These are phyloP conservation scores for Halocaridina rubra DNA, from an alignment of 2,888 invertebrate genomes.

Conservation along the genomic window DNA sequence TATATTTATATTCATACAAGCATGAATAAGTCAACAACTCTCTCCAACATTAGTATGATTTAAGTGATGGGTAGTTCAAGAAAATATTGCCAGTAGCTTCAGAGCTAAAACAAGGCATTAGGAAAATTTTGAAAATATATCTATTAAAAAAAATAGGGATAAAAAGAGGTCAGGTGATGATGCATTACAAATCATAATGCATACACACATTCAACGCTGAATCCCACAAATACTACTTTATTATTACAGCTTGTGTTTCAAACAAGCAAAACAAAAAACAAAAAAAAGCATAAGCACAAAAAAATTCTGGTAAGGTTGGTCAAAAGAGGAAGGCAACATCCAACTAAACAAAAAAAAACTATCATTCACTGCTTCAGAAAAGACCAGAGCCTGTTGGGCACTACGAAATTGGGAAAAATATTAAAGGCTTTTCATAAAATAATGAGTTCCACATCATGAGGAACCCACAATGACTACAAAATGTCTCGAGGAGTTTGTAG, in stretches of 20 bases:
- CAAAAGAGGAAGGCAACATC: slow-evolving; percentile 31
- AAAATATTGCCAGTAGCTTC: too few relatives aligned
- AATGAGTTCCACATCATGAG: slow-evolving; percentile 26
- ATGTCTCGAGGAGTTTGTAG: slow-evolving; percentile 27
- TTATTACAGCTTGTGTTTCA: slow-evolving; percentile 28
- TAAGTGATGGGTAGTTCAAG: too few relatives aligned
- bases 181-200: slow-evolving; percentile 6
- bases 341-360: slow-evolving; percentile 36
- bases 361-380: slow-evolving; percentile 57
- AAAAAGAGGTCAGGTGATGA: slow-evolving; percentile 48
- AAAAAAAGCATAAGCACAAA: slow-evolving; percentile 40
- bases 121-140: not conserved
- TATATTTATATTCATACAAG: too few relatives aligned
- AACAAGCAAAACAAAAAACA: slow-evolving; percentile 51
- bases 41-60: too few relatives aligned
- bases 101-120: too few relatives aligned
- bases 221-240: slow-evolving; percentile 21
- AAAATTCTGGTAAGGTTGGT: not conserved
- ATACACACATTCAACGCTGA: slow-evolving; percentile 31
- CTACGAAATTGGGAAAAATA: slow-evolving; percentile 12
- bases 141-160: not conserved
- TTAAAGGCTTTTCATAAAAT: slow-evolving; percentile 30
- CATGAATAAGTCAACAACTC: too few relatives aligned
- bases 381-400: slow-evolving; percentile 55
- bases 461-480: not conserved